Base-by-base conservation (phyloP, 2,113 vertebrate species). In the Thymallus thymallus region DNA sequence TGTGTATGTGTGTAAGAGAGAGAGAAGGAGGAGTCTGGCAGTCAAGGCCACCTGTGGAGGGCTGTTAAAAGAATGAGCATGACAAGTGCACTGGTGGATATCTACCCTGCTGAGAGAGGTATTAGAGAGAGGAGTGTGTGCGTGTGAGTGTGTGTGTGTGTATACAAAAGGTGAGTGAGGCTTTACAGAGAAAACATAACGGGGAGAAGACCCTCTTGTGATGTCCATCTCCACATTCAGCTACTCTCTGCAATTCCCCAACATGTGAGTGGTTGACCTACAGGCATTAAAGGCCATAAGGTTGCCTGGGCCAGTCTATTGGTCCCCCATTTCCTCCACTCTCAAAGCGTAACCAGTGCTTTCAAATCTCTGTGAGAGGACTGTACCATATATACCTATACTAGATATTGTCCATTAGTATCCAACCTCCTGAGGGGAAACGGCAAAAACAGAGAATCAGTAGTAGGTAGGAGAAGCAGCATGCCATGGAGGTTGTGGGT, bases 401-500 rank as follows among this genome's bases (percentile, higher is more conserved):
- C 35, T 41, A 41, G 35, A 41, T 41, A 41, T 41, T 41, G 35
- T 41, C 35, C 35, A 41, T 41, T 41, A 41, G 35, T 7, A 41
- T 41, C 35, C 35, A 41, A 41, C 35, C 35, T 41, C 35, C 35
- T 12, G 35, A 23, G 22, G 58, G 58, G n/a, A 60, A 22, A 18
- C 5, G n/a, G n/a, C n/a, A n/a, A 22, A 60, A 20, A 62, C 5
- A 64, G 35, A 12, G 65, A 55, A 16, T 45, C 20, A 73, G 64
- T 58, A 24, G 75, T 72, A 22, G 20, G 71, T 58, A 65, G 35
- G 66, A 67, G 45, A 68, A n/a, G 51, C 30, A 62, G 69, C 5
- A 66, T 26, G 65, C 80, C 68, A 66, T 75, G 56, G 14, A 48
- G 22, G 46, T 12, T 22, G 7, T 56, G 62, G 46, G 67, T 72